Evolutionary conservation across 1,140 invertebrate genomes (phyloP), one percentile per base, ranked within the genome.

Genomic region (Araneus ventricosus): DNA sequence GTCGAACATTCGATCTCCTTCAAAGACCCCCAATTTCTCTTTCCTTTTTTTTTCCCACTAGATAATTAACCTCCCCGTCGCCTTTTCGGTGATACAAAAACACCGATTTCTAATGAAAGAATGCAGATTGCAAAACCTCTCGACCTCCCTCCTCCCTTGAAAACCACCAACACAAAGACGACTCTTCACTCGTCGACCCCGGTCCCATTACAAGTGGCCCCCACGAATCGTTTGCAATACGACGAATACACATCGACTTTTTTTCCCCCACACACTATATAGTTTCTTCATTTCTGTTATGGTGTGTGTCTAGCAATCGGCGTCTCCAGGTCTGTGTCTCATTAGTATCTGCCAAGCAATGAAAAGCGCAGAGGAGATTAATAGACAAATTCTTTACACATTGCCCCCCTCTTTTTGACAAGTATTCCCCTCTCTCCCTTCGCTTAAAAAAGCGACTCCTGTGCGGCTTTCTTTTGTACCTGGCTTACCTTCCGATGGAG

Each of bases 321-420:
- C 88, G 88, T 80, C 88, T 10, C 5, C 4, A 1, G 75, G 70
- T 82, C 75, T 34, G 5, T 27, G 88, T 59, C 88, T 90, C 88
- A 90, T 90, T 90, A 90, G 88, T 90, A 80, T 7, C 88, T 90
- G 88, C 88, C 88, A 90, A 22, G 52, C 39, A 41, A 75, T 89
- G 67, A 89, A 82, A 90, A 67, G 70, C 70, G 24, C n/a, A 61
- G 20, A 61, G 30, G 88, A 90, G 88, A 90, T 90, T 90, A 80
- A 90, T 90, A 90, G 88, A 90, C 88, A 90, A 90, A 90, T 90
- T 90, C 88, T 90, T 90, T 82, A 82, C 75, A 80, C 75, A 61
- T 82, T 82, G 45, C 70, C 22, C 82, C 52, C 52, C 70, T 59
- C n/a, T 37, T 39, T 70, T 70, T 70, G 67, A 70, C 87, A 89